Evolutionary conservation across 2,888 invertebrate genomes (phyloP).

Genomic region (Chalcosyrphus nemorum): DNA sequence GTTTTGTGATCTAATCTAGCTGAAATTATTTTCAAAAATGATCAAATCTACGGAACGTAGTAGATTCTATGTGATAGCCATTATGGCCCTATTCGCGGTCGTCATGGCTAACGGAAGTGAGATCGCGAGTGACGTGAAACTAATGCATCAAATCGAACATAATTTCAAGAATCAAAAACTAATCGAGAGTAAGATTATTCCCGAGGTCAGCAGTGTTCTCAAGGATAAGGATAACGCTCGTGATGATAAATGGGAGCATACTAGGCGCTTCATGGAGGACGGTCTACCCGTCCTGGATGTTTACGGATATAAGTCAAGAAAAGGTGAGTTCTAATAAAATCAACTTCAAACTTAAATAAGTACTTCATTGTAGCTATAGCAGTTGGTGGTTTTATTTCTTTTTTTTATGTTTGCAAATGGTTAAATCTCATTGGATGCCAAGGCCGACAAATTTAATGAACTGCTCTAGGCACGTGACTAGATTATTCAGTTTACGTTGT

Average conservation of each 20-base stretch:
- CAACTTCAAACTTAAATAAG: background rate
- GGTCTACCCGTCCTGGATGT: slow-evolving; percentile 80
- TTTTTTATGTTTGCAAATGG: slow-evolving; percentile 21
- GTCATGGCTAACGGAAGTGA: slow-evolving; percentile 70
- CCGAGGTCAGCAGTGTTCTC: slow-evolving; percentile 76
- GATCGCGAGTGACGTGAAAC: slow-evolving; percentile 59
- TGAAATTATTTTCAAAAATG: slow-evolving; percentile 48
- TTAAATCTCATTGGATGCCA: slow-evolving; percentile 65
- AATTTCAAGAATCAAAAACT: slow-evolving; percentile 80
- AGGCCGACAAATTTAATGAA: slow-evolving; percentile 68
- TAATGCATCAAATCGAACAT: slow-evolving; percentile 77
- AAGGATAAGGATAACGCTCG: slow-evolving; percentile 74
- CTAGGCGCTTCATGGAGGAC: slow-evolving; percentile 80
- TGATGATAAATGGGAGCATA: slow-evolving; percentile 80
- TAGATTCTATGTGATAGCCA: slow-evolving; percentile 57
- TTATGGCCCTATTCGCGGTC: slow-evolving; percentile 30
- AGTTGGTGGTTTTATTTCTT: slow-evolving; percentile 19
- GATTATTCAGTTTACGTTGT: slow-evolving; percentile 63
- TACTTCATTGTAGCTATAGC: background rate
- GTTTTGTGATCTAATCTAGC: background rate
- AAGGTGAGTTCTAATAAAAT: slow-evolving; percentile 76
- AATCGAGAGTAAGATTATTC: slow-evolving; percentile 80
- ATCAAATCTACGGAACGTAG: slow-evolving; percentile 57
- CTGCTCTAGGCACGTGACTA: slow-evolving; percentile 61
- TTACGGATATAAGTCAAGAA: slow-evolving; percentile 79